phyloP scores from a whole-genome alignment of 2,113 vertebrate species.

The Phalacrocorax aristotelis region DNA sequence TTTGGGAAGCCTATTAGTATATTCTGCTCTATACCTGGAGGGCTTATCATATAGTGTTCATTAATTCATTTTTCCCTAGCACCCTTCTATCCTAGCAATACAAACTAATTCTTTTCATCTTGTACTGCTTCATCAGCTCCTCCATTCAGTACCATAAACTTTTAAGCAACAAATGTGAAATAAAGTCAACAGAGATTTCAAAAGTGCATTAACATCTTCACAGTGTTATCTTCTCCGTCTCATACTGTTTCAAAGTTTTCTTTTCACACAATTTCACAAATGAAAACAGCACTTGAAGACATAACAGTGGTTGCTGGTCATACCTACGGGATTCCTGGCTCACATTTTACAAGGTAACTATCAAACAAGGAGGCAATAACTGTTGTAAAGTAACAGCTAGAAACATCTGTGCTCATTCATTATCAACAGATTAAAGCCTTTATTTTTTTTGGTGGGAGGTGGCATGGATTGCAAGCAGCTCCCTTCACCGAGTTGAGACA shows the following conservation, averaged over 20 bases:
- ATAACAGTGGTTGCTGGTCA: not conserved
- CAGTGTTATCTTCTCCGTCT: not conserved
- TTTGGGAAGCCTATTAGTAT: not conserved
- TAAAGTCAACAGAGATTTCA: not conserved
- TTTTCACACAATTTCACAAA: not conserved
- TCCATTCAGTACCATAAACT: not conserved
- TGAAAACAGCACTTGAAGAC: not conserved
- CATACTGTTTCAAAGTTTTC: not conserved
- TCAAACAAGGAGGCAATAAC: not conserved
- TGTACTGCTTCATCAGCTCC: not conserved
- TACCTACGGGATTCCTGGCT: not conserved
- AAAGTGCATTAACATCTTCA: not conserved
- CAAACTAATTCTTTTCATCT: not conserved
- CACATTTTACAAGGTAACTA: not conserved
- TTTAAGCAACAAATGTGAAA: not conserved
- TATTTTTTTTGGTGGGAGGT: not conserved
- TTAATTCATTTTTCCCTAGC: not conserved
- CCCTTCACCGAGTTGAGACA: not conserved
- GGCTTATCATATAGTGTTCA: not conserved
- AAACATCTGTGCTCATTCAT: not conserved
- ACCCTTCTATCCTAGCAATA: not conserved
- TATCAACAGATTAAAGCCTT: not conserved
- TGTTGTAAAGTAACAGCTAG: not conserved
- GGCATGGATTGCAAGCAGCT: not conserved
- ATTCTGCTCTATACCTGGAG: not conserved